A percentile compares a stretch with the other conserved stretches of the same genome.
Evolutionary conservation across 2,797 vertebrate species (phyloP).

Genomic region (Rhinoraja longicauda): DNA sequence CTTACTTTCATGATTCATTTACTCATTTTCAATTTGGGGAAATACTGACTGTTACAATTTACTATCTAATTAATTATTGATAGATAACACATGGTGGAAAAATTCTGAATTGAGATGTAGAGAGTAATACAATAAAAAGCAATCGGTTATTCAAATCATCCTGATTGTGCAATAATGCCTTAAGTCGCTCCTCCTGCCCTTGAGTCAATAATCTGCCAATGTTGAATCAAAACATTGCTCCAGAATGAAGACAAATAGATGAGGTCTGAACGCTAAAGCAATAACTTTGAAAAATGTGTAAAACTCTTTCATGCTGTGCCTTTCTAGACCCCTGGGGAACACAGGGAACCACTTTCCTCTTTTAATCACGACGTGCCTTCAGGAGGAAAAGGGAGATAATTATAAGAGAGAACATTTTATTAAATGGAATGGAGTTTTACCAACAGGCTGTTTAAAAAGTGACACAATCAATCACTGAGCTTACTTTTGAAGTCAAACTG

Average conservation of each 20-base stretch:
- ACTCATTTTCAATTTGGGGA: neutral
- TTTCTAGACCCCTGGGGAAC: neutral
- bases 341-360: neutral
- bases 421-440: neutral
- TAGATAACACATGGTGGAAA: neutral
- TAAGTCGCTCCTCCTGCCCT: neutral
- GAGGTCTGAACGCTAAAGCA: neutral
- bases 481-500: neutral
- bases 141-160: neutral
- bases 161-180: neutral
- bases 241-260: neutral
- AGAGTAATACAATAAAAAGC: neutral
- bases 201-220: neutral
- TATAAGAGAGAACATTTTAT: neutral
- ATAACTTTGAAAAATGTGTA: neutral
- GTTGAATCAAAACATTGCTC: neutral
- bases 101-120: neutral
- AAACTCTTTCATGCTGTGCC: neutral
- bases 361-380: neutral
- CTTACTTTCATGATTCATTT: neutral
- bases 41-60: neutral
- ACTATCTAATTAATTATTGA: neutral
- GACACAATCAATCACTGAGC: neutral
- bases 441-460: no score
- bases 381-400: neutral